A percentile compares a stretch with the other conserved stretches of the same genome.
Conservation (phyloP, 2,797 vertebrate species). For the Acanthis flammea region DNA sequence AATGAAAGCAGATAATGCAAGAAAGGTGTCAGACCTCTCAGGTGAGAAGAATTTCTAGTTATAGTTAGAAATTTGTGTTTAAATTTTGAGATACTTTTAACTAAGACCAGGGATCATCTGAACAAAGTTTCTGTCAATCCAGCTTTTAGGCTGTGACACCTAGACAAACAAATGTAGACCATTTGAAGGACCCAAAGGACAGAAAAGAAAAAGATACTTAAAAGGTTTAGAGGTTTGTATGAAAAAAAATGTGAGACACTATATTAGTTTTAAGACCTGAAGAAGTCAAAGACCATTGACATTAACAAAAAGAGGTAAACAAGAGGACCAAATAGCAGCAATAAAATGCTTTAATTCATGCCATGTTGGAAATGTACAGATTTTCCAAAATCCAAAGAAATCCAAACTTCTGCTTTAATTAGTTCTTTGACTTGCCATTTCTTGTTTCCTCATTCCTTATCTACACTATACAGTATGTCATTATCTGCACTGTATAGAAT, state of each 20-base stretch:
- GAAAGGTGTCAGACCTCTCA: rapidly evolving
- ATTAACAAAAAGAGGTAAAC: background rate
- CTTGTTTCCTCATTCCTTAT: background rate
- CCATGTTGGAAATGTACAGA: background rate
- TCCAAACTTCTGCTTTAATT: background rate
- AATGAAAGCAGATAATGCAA: background rate
- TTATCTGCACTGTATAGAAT: background rate
- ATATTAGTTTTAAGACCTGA: background rate
- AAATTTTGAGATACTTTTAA: background rate
- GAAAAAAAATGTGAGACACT: background rate
- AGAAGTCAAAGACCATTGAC: background rate
- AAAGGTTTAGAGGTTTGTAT: background rate
- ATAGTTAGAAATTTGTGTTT: background rate
- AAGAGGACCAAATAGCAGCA: background rate
- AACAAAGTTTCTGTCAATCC: background rate
- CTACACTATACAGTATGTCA: too few relatives aligned
- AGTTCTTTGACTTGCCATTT: background rate
- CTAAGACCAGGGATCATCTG: background rate
- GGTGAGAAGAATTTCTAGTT: background rate
- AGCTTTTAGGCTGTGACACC: background rate
- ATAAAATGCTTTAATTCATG: background rate
- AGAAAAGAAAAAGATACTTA: background rate
- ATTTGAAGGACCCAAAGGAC: background rate
- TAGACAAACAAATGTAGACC: background rate
- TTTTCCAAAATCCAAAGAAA: background rate